phyloP scores from a whole-genome alignment of 2,797 vertebrate genomes.

The Chelon auratus region DNA sequence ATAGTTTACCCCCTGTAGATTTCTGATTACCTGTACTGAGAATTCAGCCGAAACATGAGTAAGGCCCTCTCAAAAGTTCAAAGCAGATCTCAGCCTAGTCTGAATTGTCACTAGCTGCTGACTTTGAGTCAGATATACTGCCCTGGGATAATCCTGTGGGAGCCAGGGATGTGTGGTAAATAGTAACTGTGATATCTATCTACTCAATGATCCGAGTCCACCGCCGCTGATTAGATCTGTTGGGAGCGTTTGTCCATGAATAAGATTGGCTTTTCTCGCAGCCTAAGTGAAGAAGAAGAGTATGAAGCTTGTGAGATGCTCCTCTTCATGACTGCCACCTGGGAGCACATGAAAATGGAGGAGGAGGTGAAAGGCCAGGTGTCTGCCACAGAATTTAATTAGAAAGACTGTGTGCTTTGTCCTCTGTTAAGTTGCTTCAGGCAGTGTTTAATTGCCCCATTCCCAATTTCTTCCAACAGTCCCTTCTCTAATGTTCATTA shows the following conservation, averaged over 20 bases:
- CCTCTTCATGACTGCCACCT: slow-evolving; percentile 76
- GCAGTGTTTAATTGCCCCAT: slow-evolving; percentile 87
- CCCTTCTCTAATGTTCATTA: slow-evolving; percentile 79
- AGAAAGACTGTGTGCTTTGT: slow-evolving; percentile 85
- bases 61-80: slow-evolving; percentile 39
- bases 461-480: slow-evolving; percentile 75
- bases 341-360: slow-evolving; percentile 75
- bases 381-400: slow-evolving; percentile 87
- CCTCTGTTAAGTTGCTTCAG: slow-evolving; percentile 86
- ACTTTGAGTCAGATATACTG: slow-evolving; percentile 40
- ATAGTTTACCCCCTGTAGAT: slow-evolving; percentile 16
- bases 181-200: slow-evolving; percentile 63
- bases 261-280: slow-evolving; percentile 63
- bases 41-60: slow-evolving; percentile 7
- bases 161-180: slow-evolving; percentile 58
- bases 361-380: slow-evolving; percentile 87
- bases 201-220: slow-evolving; percentile 57
- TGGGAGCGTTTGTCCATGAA: slow-evolving; percentile 70
- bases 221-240: slow-evolving; percentile 70
- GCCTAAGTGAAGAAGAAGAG: slow-evolving; percentile 63
- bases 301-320: slow-evolving; percentile 64
- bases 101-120: slow-evolving; percentile 44
- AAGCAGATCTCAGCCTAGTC: slow-evolving; percentile 33
- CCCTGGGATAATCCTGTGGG: slow-evolving; percentile 54
- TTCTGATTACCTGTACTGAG: slow-evolving; percentile 18